These are phyloP conservation scores for Philaethria dido DNA, from an alignment of 2,888 invertebrate genomes.

Conservation along the genomic window DNA sequence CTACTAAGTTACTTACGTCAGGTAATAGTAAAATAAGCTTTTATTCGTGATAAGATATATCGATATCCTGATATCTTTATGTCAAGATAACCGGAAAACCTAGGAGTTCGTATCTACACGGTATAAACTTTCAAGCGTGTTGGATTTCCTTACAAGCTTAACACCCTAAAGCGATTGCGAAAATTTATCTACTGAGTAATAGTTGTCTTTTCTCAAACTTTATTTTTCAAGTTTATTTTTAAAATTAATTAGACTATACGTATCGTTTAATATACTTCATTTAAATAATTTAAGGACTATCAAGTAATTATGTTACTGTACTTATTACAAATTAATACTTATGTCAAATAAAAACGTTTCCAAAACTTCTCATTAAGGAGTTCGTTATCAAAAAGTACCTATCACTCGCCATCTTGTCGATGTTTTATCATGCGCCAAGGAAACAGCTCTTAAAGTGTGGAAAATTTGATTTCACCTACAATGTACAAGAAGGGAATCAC, in stretches of 20 bases:
- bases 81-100: slow-evolving; percentile 38
- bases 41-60: neutral
- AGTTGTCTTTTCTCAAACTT: neutral
- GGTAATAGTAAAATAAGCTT: neutral
- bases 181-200: neutral
- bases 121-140: slow-evolving; percentile 40
- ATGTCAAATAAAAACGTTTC: slow-evolving; percentile 2
- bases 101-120: slow-evolving; percentile 40
- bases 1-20: neutral
- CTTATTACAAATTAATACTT: neutral
- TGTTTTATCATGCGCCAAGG: slow-evolving; percentile 51
- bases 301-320: neutral
- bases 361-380: slow-evolving; percentile 19
- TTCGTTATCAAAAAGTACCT: slow-evolving; percentile 31
- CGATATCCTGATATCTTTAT: slow-evolving; percentile 16
- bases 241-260: neutral
- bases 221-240: neutral
- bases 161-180: slow-evolving; percentile 3
- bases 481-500: slow-evolving; percentile 31
- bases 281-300: too few species aligned
- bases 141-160: slow-evolving; percentile 31
- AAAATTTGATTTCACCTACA: slow-evolving; percentile 43
- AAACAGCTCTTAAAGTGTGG: slow-evolving; percentile 46
- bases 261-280: neutral
- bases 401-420: slow-evolving; percentile 65